phyloP scores from a whole-genome alignment of 1,140 invertebrate genomes.

The Ceratina calcarata region DNA sequence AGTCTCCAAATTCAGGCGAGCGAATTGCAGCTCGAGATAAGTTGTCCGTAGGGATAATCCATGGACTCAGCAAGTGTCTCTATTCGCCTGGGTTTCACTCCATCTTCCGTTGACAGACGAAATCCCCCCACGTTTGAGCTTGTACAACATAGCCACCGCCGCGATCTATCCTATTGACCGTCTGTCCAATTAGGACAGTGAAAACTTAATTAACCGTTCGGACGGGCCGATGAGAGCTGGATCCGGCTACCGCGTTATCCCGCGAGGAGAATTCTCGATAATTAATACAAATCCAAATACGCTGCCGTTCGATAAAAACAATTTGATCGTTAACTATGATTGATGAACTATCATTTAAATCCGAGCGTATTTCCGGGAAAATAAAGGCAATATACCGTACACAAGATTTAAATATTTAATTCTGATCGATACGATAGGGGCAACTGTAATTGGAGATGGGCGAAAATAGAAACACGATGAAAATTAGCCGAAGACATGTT shows the following conservation, averaged over 20 bases:
- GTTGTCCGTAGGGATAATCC: conserved; percentile 72
- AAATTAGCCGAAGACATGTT: conserved; percentile 8
- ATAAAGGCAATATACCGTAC: not conserved
- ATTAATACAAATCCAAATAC: conserved; percentile 51
- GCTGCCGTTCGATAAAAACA: conserved; percentile 29
- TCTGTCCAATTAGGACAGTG: conserved; percentile 76
- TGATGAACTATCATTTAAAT: conserved; percentile 33
- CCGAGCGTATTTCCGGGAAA: not conserved
- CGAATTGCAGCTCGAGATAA: conserved; percentile 61
- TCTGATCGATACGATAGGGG: not conserved
- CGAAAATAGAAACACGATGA: conserved; percentile 8
- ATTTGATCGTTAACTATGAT: conserved; percentile 40
- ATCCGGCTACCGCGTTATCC: conserved; percentile 41
- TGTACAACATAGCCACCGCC: conserved; percentile 46
- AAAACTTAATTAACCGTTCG: conserved; percentile 76
- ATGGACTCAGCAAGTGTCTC: conserved; percentile 77
- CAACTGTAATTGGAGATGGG: not conserved
- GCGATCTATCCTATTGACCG: conserved; percentile 69
- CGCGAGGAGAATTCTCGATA: conserved; percentile 57
- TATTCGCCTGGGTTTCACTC: conserved; percentile 78
- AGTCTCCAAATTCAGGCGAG: conserved; percentile 31
- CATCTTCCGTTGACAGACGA: conserved; percentile 80
- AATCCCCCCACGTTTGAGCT: conserved; percentile 67
- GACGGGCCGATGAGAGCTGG: conserved; percentile 63
- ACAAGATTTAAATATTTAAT: conserved; percentile 25